Base-by-base conservation (phyloP, 2,888 invertebrate genomes). In the Tenthredo notha region DNA sequence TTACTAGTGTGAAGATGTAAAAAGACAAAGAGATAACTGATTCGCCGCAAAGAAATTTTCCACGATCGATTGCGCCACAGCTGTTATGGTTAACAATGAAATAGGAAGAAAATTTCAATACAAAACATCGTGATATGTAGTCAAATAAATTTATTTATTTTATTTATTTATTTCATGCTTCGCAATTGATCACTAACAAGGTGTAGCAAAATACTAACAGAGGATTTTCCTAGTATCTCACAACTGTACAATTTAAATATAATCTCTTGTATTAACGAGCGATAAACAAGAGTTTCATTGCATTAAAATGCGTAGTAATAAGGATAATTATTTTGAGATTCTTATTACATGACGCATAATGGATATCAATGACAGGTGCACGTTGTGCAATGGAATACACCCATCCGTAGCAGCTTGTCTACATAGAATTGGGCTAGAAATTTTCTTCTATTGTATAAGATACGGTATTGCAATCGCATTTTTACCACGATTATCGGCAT, bases 1-100 rank as follows among this genome's bases (percentile, higher is more conserved):
- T 33, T 10, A 61, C 25, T 10, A 10, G 40, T 12, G 29, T 10
- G 21, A 58, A 80, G 61, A 80, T 80, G 40, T 58, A 37, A 80
- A 40, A 61, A 80, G 40, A 37, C 58, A 40, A 58, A 80, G n/a
- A 80, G 37, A 80, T 25, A 65, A 65, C 47, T 50, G 78, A 78
- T 80, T 58, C 58, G 61, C 33, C 40, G 80, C 61, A 21, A 61
- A 29, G 10, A 80, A 50, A 80, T 80, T 80, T 43, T 61, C 40
- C 61, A 61, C 54, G 54, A 37, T 78, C 78, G 50, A 78, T 78
- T 78, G 29, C 58, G 25, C 37, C 78, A 37, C 50, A 54, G 21
- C 15, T 37, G 10, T 61, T 80, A 37, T 50, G 18, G 33, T 21
- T 67, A 12, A 43, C 47, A 47, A 47, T 47, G 10, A 67, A 33